Base-by-base conservation (phyloP, 2,797 vertebrate genomes). In the Lacerta agilis region DNA sequence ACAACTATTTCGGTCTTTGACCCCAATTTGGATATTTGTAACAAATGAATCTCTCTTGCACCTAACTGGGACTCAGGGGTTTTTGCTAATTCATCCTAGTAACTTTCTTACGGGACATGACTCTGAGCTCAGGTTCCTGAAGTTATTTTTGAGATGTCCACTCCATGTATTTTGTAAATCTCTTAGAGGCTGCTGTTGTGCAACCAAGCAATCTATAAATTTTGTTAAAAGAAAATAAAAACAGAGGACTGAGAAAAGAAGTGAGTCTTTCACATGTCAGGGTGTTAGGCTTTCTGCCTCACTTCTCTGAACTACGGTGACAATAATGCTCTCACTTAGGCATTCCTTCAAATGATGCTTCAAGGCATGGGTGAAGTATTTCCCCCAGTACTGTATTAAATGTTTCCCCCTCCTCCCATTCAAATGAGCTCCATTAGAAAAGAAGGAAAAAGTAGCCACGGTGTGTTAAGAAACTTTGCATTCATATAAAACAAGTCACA, bases 401-500 rank as follows among this genome's bases (percentile, higher is more conserved):
- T 75, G 33, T 89, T 45, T 87, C 69, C 69, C 83, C 77, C 23
- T 20, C 18, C 67, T 58, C 64, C 43, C 6, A 72, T 82, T 80
- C 5, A 75, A n/a, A 85, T 25, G 11, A 82, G 36, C 66, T 86
- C 17, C 33, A 79, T 27, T 1, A 0, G 58, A 41, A 87, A 76
- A 55, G 13, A 11, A 41, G 83, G 4, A 9, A 79, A 71, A 67
- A 55, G 29, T 38, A 0, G 66, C 2, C 29, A 6, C 33, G 66
- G 13, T n/a, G 27, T 10, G 33, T n/a, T 82, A 89, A 82, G 90
- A 90, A 5, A 11, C 2, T 87, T 87, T 82, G 43, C 69, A 69
- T 86, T 90, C 73, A 85, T 78, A 87, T 75, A 83, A 91, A 87
- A 64, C 45, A 73, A 64, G 41, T 78, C 1, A n/a, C 25, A n/a